Conservation (phyloP, 2,888 invertebrate genomes). For the Plusia festucae region DNA sequence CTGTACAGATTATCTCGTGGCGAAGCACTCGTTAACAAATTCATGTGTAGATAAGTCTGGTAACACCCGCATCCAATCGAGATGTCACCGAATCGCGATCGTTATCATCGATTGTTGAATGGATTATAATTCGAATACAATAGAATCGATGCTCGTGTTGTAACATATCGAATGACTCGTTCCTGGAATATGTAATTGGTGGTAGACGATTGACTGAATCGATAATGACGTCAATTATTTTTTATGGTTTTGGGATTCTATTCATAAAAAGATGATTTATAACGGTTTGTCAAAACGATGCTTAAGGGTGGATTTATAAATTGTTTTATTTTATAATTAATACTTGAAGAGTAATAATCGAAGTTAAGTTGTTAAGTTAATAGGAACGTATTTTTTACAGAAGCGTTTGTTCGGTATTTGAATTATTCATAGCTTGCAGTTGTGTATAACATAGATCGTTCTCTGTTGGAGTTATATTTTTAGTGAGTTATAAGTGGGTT, state of each 20-base stretch:
- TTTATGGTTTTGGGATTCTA: slow-evolving; percentile 35
- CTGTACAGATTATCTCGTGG: slow-evolving; percentile 32
- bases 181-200: slow-evolving; percentile 65
- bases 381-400: slow-evolving; percentile 9
- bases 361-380: slow-evolving; percentile 22
- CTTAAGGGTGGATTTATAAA: slow-evolving; percentile 24
- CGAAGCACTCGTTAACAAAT: slow-evolving; percentile 54
- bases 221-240: slow-evolving; percentile 47
- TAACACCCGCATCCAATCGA: slow-evolving; percentile 77
- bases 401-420: slow-evolving; percentile 7
- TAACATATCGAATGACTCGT: slow-evolving; percentile 52
- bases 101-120: slow-evolving; percentile 68
- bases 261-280: slow-evolving; percentile 52
- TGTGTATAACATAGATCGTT: not conserved
- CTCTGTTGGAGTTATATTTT: slow-evolving; percentile 19
- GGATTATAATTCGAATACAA: slow-evolving; percentile 70
- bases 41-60: slow-evolving; percentile 53
- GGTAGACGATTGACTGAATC: slow-evolving; percentile 50
- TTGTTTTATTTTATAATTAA: slow-evolving; percentile 36
- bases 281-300: slow-evolving; percentile 26
- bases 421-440: slow-evolving; percentile 16
- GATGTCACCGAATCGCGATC: slow-evolving; percentile 67
- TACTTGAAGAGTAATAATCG: slow-evolving; percentile 22
- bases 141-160: slow-evolving; percentile 60
- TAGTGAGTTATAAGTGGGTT: slow-evolving; percentile 30